Evolutionary conservation across 2,113 vertebrate species (phyloP).

Genomic region (Ellobius talpinus): DNA sequence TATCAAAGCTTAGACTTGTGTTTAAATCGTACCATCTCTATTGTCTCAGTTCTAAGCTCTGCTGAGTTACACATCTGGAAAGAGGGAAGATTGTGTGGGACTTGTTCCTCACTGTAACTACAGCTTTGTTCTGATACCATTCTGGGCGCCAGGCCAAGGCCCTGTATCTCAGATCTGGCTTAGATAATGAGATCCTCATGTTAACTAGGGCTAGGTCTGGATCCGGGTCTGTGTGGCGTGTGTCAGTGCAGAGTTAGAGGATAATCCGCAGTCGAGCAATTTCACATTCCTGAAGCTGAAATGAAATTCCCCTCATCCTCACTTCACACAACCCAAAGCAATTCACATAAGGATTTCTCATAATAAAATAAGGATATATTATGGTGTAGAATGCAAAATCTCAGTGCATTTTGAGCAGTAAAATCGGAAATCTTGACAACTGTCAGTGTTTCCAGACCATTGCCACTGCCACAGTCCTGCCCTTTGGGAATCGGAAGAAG

Average conservation of each 20-base stretch:
- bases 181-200: conserved; percentile 42
- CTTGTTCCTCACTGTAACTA: conserved; percentile 7
- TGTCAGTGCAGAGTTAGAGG: conserved; percentile 3
- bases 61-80: conserved; percentile 45
- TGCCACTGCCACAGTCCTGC: not conserved
- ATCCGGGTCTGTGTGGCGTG: conserved; percentile 10
- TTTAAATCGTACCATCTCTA: conserved; percentile 35
- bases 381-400: not conserved
- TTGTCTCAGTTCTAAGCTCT: conserved; percentile 48
- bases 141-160: conserved; percentile 24
- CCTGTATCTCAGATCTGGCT: not conserved
- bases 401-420: not conserved
- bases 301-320: not conserved
- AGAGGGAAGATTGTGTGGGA: not conserved
- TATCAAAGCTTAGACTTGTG: not conserved
- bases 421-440: not conserved
- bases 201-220: conserved; percentile 5
- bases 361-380: conserved; percentile 29
- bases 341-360: not conserved
- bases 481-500: not conserved
- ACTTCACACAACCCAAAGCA: not conserved
- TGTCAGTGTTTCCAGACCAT: not conserved
- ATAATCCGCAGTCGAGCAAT: not conserved
- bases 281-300: conserved; percentile 25
- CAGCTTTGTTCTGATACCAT: conserved; percentile 47